phyloP scores from a whole-genome alignment of 2,888 invertebrate species.

The Drosophila sordidula region DNA sequence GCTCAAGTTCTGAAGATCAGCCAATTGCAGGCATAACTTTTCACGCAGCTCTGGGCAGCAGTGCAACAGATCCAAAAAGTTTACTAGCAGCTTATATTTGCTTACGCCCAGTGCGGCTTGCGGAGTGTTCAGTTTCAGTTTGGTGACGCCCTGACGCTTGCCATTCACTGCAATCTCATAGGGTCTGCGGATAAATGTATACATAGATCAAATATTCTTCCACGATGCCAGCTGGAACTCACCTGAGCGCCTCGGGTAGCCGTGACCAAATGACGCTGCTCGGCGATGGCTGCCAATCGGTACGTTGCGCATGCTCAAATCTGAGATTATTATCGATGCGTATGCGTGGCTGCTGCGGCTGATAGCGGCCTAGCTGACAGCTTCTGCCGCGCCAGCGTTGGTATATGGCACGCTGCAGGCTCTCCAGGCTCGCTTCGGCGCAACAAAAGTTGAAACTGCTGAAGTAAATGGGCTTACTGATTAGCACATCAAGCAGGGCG shows the following conservation, averaged over 20 bases:
- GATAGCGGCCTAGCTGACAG: conserved; percentile 52
- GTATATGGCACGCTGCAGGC: conserved; percentile 87
- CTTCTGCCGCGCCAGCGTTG: conserved; percentile 81
- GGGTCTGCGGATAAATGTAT: conserved; percentile 86
- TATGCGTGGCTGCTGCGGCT: conserved; percentile 73
- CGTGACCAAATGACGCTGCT: conserved; percentile 88
- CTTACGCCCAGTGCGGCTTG: conserved; percentile 86
- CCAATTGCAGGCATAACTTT: conserved; percentile 25
- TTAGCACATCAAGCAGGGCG: conserved; percentile 89
- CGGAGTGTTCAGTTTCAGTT: conserved; percentile 86
- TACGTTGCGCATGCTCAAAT: conserved; percentile 85
- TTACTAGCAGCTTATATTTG: conserved; percentile 86
- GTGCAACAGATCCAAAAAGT: conserved; percentile 85
- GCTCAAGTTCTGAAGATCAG: conserved; percentile 37
- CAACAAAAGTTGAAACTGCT: conserved; percentile 90
- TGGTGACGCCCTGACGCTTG: conserved; percentile 91
- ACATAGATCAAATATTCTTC: background rate
- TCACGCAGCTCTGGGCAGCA: conserved; percentile 70
- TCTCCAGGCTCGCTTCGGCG: conserved; percentile 87
- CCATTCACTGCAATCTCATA: conserved; percentile 92
- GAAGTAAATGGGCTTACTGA: conserved; percentile 89
- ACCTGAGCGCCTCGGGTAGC: conserved; percentile 84
- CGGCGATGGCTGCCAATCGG: conserved; percentile 86
- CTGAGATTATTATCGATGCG: conserved; percentile 34
- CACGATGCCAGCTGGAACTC: conserved; percentile 11